These are phyloP conservation scores for Hepsetus odoe DNA, from an alignment of 2,113 vertebrate species.

Conservation along the genomic window DNA sequence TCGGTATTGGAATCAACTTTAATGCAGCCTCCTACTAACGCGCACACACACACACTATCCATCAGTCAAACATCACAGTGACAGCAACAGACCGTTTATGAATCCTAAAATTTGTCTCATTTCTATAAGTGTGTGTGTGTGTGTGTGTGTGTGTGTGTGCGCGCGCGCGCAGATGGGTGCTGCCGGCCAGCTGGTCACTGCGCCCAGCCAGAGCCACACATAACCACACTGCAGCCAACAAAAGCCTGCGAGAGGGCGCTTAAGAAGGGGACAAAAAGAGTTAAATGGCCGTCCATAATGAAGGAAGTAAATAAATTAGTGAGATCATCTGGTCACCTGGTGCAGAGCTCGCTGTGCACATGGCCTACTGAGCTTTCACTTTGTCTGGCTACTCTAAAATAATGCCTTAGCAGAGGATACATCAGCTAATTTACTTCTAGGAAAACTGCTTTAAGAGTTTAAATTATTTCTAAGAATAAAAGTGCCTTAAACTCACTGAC, in stretches of 20 bases:
- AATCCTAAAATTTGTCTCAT: slow-evolving; percentile 41
- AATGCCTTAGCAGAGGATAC: neutral
- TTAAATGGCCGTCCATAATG: slow-evolving; percentile 48
- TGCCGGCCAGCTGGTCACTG: slow-evolving; percentile 79
- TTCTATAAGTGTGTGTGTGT: slow-evolving; percentile 60
- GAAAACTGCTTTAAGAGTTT: no score
- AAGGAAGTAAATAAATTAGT: slow-evolving; percentile 43
- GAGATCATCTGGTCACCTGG: slow-evolving; percentile 30
- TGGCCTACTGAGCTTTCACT: neutral
- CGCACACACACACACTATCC: no score
- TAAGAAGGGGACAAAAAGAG: slow-evolving; percentile 48
- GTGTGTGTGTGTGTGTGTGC: slow-evolving; percentile 63
- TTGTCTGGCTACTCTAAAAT: neutral
- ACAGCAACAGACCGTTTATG: neutral
- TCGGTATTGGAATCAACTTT: no score
- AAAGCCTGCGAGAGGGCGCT: slow-evolving; percentile 16
- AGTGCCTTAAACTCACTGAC: no score
- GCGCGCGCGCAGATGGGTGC: neutral
- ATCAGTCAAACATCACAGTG: neutral
- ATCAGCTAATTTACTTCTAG: neutral
- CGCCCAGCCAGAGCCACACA: slow-evolving; percentile 27
- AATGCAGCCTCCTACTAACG: no score
- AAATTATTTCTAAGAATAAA: neutral
- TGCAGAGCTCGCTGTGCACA: slow-evolving; percentile 28
- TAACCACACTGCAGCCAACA: slow-evolving; percentile 36